Evolutionary conservation across 2,113 vertebrate species (phyloP).

Genomic region (Mormoops blainvillei): DNA sequence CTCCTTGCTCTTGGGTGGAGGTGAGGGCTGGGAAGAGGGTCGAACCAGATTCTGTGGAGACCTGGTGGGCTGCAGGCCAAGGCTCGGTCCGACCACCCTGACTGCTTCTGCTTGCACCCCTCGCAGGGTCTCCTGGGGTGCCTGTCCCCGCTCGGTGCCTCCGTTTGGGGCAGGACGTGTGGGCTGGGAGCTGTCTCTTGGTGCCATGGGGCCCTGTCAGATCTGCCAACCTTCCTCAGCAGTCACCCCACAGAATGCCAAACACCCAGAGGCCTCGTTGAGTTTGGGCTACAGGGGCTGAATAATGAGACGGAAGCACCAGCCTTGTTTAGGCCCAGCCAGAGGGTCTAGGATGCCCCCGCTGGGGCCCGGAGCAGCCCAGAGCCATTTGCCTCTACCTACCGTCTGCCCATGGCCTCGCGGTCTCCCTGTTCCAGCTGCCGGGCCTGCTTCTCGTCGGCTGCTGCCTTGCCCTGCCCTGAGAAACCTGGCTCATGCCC

Average conservation of each 20-base stretch:
- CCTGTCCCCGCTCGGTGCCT: not conserved
- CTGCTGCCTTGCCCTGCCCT: too few relatives aligned
- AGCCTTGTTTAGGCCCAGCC: not conserved
- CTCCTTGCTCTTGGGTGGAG: not conserved
- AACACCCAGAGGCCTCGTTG: not conserved
- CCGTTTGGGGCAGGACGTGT: not conserved
- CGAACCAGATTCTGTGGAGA: not conserved
- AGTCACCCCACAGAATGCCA: not conserved
- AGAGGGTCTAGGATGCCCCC: not conserved
- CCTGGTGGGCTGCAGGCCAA: not conserved
- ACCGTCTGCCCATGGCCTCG: fast-evolving
- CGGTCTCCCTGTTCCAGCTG: not conserved
- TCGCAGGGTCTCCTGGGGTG: not conserved
- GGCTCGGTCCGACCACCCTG: not conserved
- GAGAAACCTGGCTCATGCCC: not conserved
- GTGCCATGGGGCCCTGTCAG: not conserved
- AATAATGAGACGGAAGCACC: not conserved
- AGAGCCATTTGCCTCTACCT: not conserved
- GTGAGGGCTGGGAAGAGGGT: not conserved
- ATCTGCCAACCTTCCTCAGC: not conserved
- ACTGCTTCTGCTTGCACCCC: not conserved
- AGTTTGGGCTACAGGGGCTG: not conserved
- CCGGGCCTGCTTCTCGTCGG: not conserved
- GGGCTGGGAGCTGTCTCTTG: not conserved
- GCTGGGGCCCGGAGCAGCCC: not conserved